A percentile compares a stretch with the other conserved stretches of the same genome.
Evolutionary conservation across 1,140 invertebrate genomes (phyloP).

Genomic region (Cyphomyrmex costatus): DNA sequence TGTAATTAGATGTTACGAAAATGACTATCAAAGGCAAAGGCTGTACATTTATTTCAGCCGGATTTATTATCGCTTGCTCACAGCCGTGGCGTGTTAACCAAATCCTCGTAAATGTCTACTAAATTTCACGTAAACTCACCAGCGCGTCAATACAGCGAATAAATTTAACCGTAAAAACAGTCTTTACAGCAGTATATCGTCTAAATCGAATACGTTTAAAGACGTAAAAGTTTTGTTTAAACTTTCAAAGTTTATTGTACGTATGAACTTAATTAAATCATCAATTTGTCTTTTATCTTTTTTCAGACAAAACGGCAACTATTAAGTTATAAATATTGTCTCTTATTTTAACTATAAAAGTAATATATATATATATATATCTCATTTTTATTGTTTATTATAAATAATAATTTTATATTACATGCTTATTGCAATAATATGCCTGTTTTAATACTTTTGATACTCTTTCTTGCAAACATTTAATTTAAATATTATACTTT

Average conservation of each 20-base stretch:
- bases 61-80: slow-evolving; percentile 21
- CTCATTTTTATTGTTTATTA: no score
- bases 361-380: background rate
- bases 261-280: slow-evolving; percentile 19
- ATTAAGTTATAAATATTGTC: background rate
- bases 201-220: slow-evolving; percentile 31
- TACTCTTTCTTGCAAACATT: slow-evolving; percentile 3
- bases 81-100: slow-evolving; percentile 9
- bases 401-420: background rate
- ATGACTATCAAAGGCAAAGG: slow-evolving; percentile 28
- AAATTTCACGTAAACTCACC: slow-evolving; percentile 40
- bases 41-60: slow-evolving; percentile 42
- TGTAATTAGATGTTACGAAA: slow-evolving; percentile 41
- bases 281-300: slow-evolving; percentile 20
- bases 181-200: slow-evolving; percentile 12
- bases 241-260: slow-evolving; percentile 9
- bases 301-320: background rate
- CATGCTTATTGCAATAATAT: background rate
- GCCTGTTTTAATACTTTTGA: background rate
- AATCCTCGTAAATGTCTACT: slow-evolving; percentile 56
- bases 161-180: slow-evolving; percentile 39
- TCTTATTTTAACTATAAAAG: background rate
- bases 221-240: slow-evolving; percentile 44
- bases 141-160: slow-evolving; percentile 45
- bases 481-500: slow-evolving; percentile 15